Evolutionary conservation across 1,140 invertebrate species (phyloP).

Genomic region (Piezodorus guildinii): DNA sequence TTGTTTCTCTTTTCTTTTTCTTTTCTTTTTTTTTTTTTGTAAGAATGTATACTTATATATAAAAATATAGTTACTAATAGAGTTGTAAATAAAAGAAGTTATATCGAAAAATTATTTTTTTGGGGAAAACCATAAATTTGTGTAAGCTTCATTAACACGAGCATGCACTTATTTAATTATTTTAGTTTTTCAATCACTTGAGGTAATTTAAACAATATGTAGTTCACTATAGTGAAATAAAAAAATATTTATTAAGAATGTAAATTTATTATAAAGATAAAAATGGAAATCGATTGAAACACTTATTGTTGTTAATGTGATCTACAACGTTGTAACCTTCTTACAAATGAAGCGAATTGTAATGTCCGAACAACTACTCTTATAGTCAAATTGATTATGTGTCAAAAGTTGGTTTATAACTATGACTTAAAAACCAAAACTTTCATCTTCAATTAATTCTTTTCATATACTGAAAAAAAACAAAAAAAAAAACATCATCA

Average conservation of each 20-base stretch:
- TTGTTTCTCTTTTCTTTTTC: no score
- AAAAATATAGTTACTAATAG: not conserved
- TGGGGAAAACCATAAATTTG: not conserved
- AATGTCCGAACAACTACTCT: not conserved
- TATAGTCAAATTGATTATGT: not conserved
- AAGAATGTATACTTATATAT: not conserved
- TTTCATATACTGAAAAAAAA: no score
- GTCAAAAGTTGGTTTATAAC: not conserved
- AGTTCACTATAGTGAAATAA: conserved; percentile 1
- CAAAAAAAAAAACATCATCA: no score
- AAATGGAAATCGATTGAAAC: not conserved
- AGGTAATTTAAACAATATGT: not conserved
- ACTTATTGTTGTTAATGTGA: not conserved
- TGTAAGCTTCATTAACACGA: not conserved
- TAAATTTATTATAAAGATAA: not conserved
- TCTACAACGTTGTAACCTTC: not conserved
- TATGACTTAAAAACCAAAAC: no score
- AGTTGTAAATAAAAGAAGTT: conserved; percentile 3
- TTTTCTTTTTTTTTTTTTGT: conserved; percentile 6
- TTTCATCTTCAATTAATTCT: no score
- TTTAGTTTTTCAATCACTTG: not conserved
- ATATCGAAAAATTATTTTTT: not conserved
- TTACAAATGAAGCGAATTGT: not conserved
- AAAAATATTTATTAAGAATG: not conserved
- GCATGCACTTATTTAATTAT: not conserved